Evolutionary conservation across 2,888 invertebrate genomes (phyloP), one percentile per base, ranked within the genome.

Genomic region (Graphium colonna): DNA sequence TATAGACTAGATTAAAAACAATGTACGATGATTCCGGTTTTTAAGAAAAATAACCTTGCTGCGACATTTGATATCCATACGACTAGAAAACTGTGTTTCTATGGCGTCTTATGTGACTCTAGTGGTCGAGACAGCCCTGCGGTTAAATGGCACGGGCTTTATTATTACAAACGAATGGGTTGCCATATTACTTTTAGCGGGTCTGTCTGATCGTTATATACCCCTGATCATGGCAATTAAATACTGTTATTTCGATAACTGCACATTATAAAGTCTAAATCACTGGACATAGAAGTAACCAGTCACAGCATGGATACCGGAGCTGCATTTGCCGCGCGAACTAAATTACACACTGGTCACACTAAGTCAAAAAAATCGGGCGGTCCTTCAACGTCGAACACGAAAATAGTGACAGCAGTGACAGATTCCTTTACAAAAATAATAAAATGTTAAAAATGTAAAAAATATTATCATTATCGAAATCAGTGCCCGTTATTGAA

Each of bases 51-150:
- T n/a, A n/a, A 58, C 26, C 4, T 26, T 68, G 12, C 51, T 65
- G 1, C 47, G 62, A 18, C 57, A 56, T 36, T 38, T 66, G 2
- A 65, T 64, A 1, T 58, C 56, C 0, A 26, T 26, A 26, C 3
- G 26, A 7, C 4, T 57, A 16, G 63, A 67, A 53, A 62, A 51
- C 28, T 61, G 60, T 39, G 60, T 57, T 9, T 51, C 57, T 0
- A 66, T 67, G 66, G 53, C 60, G n/a, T n/a, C n/a, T n/a, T n/a
- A n/a, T n/a, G n/a, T n/a, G 0, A 63, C 60, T 9, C 59, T 62
- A 40, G 12, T 67, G 1, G 38, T 68, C 0, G 60, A 65, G 31
- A 62, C 63, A 1, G 56, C 58, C 10, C 62, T 67, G 9, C 48
- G 52, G 41, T 48, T 67, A 21, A 57, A 55, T 0, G 61, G 60